Evolutionary conservation across 2,113 vertebrate species (phyloP), one percentile per base, ranked within the genome.

Genomic region (Tichodroma muraria): DNA sequence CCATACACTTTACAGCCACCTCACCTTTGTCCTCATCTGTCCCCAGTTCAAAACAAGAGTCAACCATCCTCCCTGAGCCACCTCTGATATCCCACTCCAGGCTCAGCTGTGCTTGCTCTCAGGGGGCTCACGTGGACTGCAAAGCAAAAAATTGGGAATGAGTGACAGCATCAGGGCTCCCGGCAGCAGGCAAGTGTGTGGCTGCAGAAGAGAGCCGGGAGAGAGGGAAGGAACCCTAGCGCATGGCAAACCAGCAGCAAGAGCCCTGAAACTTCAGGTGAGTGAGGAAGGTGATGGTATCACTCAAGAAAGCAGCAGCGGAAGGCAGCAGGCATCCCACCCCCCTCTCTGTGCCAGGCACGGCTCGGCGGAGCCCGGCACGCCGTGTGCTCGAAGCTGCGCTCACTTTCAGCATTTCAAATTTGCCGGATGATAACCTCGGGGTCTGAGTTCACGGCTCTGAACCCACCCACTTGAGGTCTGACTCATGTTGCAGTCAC

Each of bases 401-500:
- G 44, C 75, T 89, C 71, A 4, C 71, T 86, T 44, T 53, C 14
- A 28, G 49, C 65, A 2, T 92, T 93, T 94, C 89, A 93, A 91
- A 89, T 87, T 87, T 95, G 79, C 85, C 82, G 80, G 94, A 81
- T 85, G 93, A 88, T 91, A 96, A 94, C 94, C 88, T 64, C 70
- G 0, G 68, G 15, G 69, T 14, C 66, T 25, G 88, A 71, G 90
- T n/a, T 81, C 80, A 4, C 47, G 16, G 90, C 80, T 72, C 79
- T 69, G 89, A 88, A 88, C 94, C 96, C 95, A 80, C 95, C 94
- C 95, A 92, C 92, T 88, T 18, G 76, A 90, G 85, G 20, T 83
- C 89, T 96, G 95, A 96, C 85, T 97, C 92, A 95, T 25, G 75
- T 70, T 79, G 75, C 91, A 93, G 80, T 84, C 94, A 95, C 69